Evolutionary conservation across 1,140 invertebrate species (phyloP).

Genomic region (Bombus impatiens): DNA sequence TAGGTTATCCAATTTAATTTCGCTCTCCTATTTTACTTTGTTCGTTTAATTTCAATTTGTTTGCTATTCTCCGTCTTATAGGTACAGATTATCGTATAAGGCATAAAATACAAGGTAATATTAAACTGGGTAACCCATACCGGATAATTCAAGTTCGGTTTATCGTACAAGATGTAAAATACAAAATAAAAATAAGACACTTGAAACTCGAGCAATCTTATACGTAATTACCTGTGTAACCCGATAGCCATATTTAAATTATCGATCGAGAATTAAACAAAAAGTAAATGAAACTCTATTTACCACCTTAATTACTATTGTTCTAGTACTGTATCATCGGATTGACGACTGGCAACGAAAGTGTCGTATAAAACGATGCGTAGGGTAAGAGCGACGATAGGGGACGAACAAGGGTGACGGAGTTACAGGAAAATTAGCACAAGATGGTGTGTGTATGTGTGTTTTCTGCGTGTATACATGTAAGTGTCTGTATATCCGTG

Average conservation of each 20-base stretch:
- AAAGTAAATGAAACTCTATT: too few relatives aligned
- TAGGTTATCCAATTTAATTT: too few relatives aligned
- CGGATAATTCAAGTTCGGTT: background rate
- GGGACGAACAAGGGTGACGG: slow-evolving; percentile 14
- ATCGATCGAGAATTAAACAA: too few relatives aligned
- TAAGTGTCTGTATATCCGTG: slow-evolving; percentile 27
- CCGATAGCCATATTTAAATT: too few relatives aligned
- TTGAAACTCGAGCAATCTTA: background rate
- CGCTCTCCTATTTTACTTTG: too few relatives aligned
- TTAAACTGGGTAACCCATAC: background rate
- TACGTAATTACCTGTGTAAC: fast-evolving
- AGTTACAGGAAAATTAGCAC: slow-evolving; percentile 60
- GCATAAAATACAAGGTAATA: background rate
- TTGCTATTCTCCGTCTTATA: background rate
- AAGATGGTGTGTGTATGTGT: slow-evolving; percentile 39
- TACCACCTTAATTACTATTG: too few relatives aligned
- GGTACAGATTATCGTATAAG: background rate
- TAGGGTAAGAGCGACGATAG: background rate
- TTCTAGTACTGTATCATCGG: too few relatives aligned
- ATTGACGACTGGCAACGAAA: slow-evolving; percentile 54
- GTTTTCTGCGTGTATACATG: slow-evolving; percentile 1
- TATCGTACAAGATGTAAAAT: background rate
- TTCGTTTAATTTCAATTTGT: background rate
- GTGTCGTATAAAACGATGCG: slow-evolving; percentile 2
- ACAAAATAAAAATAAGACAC: background rate